Evolutionary conservation across 1,140 invertebrate species (phyloP).

Genomic region (Bombus affinis): DNA sequence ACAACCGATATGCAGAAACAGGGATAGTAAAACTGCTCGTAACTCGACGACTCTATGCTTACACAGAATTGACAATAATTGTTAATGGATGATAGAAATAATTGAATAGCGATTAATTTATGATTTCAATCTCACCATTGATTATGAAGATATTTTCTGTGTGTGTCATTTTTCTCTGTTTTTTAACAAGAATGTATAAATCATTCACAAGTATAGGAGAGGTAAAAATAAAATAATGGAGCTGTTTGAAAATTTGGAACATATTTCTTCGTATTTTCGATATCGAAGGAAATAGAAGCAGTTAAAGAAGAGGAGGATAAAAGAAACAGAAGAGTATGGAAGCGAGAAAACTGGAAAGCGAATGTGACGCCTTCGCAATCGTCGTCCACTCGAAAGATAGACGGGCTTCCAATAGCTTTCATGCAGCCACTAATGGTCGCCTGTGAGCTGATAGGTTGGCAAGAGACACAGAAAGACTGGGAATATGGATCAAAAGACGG

Average conservation of each 20-base stretch:
- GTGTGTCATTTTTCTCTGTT: too few species aligned
- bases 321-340: constrained; percentile 27
- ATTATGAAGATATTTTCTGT: too few species aligned
- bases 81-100: neutral
- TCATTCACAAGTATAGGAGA: too few species aligned
- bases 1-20: constrained; percentile 58
- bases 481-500: constrained; percentile 45
- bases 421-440: constrained; percentile 76
- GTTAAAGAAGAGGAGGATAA: constrained; percentile 39
- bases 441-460: constrained; percentile 68
- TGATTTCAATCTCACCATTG: neutral
- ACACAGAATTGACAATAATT: neutral
- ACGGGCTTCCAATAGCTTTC: constrained; percentile 79
- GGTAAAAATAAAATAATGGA: too few species aligned
- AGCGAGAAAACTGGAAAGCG: constrained; percentile 62
- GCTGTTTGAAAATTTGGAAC: too few species aligned
- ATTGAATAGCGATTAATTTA: neutral
- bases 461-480: constrained; percentile 34
- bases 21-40: constrained; percentile 46
- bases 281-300: neutral
- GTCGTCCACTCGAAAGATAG: constrained; percentile 72
- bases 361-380: constrained; percentile 70
- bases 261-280: neutral
- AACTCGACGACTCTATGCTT: neutral
- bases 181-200: too few species aligned